A percentile compares a stretch with the other conserved stretches of the same genome.
Conservation (phyloP, 1,140 invertebrate genomes). For the Reticulitermes speratus region DNA sequence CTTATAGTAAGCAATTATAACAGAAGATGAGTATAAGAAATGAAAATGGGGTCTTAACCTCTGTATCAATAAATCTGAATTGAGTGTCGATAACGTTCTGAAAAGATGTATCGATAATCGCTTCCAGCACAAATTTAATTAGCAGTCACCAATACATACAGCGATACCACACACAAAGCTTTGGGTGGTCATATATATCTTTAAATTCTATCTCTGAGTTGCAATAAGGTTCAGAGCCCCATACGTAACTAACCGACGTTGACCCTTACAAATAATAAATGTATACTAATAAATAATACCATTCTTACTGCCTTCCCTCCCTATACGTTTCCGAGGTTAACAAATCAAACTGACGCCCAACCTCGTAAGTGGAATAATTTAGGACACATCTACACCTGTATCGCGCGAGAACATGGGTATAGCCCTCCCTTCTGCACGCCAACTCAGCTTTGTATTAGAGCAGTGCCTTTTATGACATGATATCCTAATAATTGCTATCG, state of each 20-base stretch:
- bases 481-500: neutral
- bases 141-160: neutral
- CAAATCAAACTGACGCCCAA: neutral
- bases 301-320: neutral
- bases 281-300: neutral
- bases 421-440: neutral
- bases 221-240: neutral
- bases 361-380: conserved; percentile 11
- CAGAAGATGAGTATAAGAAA: neutral
- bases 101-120: neutral
- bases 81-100: neutral
- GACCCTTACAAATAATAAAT: neutral
- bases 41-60: neutral
- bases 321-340: neutral
- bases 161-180: conserved; percentile 2
- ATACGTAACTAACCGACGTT: neutral
- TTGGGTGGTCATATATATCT: neutral
- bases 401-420: neutral
- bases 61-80: neutral
- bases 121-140: conserved; percentile 13
- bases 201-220: neutral
- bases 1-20: neutral
- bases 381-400: conserved; percentile 2
- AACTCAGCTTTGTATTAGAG: neutral
- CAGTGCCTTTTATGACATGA: neutral